These are phyloP conservation scores for Popillia japonica DNA, from an alignment of 1,140 invertebrate genomes.

Conservation along the genomic window DNA sequence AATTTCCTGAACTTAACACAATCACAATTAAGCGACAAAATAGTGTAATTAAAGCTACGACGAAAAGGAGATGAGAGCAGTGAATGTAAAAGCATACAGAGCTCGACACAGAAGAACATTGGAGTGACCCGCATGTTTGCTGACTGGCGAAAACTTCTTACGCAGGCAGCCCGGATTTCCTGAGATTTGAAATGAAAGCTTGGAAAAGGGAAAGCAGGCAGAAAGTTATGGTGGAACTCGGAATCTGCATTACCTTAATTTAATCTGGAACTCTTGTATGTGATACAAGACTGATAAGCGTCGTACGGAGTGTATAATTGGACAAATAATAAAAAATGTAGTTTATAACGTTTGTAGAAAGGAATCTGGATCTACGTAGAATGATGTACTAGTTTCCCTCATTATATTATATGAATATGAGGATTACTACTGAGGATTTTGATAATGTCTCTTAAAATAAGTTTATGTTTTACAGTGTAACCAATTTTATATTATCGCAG, in stretches of 20 bases:
- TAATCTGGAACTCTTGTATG: neutral
- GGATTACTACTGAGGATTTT: too few species aligned
- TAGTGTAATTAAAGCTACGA: slow-evolving; percentile 25
- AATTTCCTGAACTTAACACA: slow-evolving; percentile 23
- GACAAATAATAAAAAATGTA: neutral
- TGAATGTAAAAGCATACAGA: slow-evolving; percentile 16
- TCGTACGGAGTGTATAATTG: neutral
- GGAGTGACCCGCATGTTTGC: slow-evolving; percentile 28
- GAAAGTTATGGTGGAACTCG: slow-evolving; percentile 1
- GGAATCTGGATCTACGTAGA: too few species aligned
- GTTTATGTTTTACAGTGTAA: too few species aligned
- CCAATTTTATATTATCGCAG: too few species aligned
- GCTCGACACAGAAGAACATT: neutral
- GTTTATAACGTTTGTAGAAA: neutral
- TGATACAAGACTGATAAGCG: neutral
- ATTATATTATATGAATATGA: too few species aligned
- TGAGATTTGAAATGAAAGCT: slow-evolving; percentile 15
- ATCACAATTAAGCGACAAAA: slow-evolving; percentile 31
- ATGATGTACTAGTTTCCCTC: too few species aligned
- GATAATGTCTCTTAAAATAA: too few species aligned
- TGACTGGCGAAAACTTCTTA: slow-evolving; percentile 22
- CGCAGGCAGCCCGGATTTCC: slow-evolving; percentile 13
- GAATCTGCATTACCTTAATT: slow-evolving; percentile 18
- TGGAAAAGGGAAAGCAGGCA: slow-evolving; percentile 10
- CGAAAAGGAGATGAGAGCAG: slow-evolving; percentile 14